Conservation (phyloP, 1,140 invertebrate genomes). For the Caenorhabditis tropicalis region DNA sequence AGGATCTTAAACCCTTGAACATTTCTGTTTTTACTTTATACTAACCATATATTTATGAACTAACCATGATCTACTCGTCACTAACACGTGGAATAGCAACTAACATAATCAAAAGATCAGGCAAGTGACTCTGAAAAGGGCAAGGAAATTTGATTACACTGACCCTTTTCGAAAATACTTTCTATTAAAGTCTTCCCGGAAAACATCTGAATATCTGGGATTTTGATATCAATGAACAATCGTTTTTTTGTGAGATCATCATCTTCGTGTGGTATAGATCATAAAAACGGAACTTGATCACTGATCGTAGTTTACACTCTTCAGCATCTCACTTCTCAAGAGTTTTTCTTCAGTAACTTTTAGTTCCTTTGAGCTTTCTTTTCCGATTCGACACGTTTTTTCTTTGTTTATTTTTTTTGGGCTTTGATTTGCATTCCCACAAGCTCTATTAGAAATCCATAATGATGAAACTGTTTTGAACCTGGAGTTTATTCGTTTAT, state of each 20-base stretch:
- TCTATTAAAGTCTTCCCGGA: not conserved
- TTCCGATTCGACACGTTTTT: not conserved
- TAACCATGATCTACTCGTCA: conserved; percentile 25
- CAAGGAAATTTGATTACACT: no score
- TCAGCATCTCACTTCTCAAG: not conserved
- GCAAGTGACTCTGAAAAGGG: not conserved
- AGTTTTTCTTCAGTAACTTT: not conserved
- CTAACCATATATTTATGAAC: not conserved
- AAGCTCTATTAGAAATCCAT: no score
- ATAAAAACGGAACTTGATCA: not conserved
- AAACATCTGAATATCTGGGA: no score
- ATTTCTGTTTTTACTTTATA: not conserved
- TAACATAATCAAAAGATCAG: not conserved
- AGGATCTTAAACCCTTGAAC: not conserved
- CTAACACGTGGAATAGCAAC: not conserved
- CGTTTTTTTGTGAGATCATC: no score
- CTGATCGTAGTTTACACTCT: not conserved
- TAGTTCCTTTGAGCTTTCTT: not conserved
- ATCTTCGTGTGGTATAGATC: no score
- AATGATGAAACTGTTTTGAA: no score
- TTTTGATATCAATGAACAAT: no score
- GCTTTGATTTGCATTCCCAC: not conserved
- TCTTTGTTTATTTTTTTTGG: not conserved
- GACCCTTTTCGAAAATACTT: no score
- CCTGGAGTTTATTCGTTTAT: no score